Evolutionary conservation across 2,888 invertebrate genomes (phyloP), one percentile per base, ranked within the genome.

Genomic region (Pandemis heparana): DNA sequence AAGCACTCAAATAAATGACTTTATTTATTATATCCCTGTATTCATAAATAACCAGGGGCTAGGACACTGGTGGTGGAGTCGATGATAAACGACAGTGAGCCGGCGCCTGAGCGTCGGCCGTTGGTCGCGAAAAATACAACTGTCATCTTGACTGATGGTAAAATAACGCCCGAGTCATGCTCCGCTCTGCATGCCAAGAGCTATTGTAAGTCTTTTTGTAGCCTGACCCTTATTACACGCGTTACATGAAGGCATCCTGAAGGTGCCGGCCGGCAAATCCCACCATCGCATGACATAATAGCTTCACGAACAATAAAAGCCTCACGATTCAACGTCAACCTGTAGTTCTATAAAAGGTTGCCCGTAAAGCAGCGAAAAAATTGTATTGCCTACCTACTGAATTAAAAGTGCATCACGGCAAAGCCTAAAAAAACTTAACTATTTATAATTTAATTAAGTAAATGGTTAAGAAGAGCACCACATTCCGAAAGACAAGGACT

Each of bases 141-240:
- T 94, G 91, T 92, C 93, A 93, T 94, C 91, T 93, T 94, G 94
- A 94, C 87, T 90, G 92, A 94, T 93, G 90, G 89, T 87, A 86
- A 92, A 92, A 92, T 92, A 94, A 92, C 87, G 85, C 83, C 85
- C 81, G 85, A 88, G 91, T 94, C 93, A 93, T 91, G 89, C 88
- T 85, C 82, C 82, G 83, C 87, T 90, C 89, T 91, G 89, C 89
- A 92, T 89, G 91, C 90, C 88, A 88, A 89, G 85, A 85, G 86
- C 90, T 85, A 88, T 91, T 90, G 89, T 90, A 85, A 84, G 87
- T 82, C 84, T 86, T 85, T 88, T 89, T 90, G 87, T 91, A 85
- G 80, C 81, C 82, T 81, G 82, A 82, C 85, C 84, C 87, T 89
- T 91, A 90, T 89, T 89, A 87, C 87, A 85, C 82, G 85, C 87